Percentiles rank a stretch among this genome's conserved stretches.
phyloP scores from a whole-genome alignment of 2,888 invertebrate genomes.

The Catonia carolina region DNA sequence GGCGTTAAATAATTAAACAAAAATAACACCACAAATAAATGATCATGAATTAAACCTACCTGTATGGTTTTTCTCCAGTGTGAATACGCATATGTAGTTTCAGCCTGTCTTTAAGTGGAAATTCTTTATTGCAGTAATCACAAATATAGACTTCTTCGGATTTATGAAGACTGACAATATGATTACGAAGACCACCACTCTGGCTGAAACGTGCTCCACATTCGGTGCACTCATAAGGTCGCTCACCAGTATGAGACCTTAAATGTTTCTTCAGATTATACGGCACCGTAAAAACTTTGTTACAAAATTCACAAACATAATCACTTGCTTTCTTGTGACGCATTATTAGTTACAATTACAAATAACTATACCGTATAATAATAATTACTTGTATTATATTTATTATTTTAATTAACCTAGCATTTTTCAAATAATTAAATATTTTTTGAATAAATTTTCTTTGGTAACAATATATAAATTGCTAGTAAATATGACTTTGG shows the following conservation, averaged over 20 bases:
- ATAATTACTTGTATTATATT: too few relatives aligned
- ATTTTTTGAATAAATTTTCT: too few relatives aligned
- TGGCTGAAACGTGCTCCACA: slow-evolving; percentile 60
- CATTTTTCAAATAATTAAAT: too few relatives aligned
- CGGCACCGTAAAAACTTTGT: slow-evolving; percentile 56
- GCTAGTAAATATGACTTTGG: too few relatives aligned
- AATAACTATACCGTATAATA: too few relatives aligned
- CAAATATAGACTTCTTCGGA: slow-evolving; percentile 52
- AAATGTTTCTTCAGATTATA: slow-evolving; percentile 62
- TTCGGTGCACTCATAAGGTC: slow-evolving; percentile 54
- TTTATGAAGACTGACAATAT: slow-evolving; percentile 52
- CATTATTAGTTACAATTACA: too few relatives aligned
- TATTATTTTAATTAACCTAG: too few relatives aligned
- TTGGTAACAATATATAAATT: too few relatives aligned
- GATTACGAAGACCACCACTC: slow-evolving; percentile 57
- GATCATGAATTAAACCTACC: slow-evolving; percentile 31
- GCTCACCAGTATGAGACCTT: slow-evolving; percentile 57
- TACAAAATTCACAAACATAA: slow-evolving; percentile 54
- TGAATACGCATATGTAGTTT: slow-evolving; percentile 67
- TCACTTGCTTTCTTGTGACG: too few relatives aligned
- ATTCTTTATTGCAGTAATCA: slow-evolving; percentile 65
- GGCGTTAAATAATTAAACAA: too few relatives aligned
- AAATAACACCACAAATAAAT: too few relatives aligned
- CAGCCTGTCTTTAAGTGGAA: slow-evolving; percentile 67
- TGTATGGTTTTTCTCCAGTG: slow-evolving; percentile 61